Conservation (phyloP, 2,888 invertebrate species). For the Loripinus fragilis region DNA sequence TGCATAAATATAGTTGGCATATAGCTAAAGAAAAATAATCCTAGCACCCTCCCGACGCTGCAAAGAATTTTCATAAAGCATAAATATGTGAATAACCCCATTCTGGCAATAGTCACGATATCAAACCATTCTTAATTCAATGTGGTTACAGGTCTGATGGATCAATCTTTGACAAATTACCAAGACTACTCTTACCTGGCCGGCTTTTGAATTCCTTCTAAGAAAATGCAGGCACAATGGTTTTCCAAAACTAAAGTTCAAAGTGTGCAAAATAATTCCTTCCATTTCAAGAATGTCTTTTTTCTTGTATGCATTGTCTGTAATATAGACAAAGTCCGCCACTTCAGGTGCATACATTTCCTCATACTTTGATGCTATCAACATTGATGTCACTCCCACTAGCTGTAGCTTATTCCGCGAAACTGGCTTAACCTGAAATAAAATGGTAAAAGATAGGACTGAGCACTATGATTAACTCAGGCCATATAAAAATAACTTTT, state of each 20-base stretch:
- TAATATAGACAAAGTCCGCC: slow-evolving; percentile 94
- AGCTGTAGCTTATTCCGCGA: slow-evolving; percentile 91
- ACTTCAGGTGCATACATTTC: slow-evolving; percentile 95
- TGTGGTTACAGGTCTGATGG: no score
- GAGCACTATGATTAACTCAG: no score
- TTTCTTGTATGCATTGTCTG: slow-evolving; percentile 93
- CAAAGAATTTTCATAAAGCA: no score
- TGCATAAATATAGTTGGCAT: no score
- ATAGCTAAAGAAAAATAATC: no score
- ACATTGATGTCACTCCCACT: slow-evolving; percentile 94
- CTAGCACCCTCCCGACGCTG: no score
- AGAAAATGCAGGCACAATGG: slow-evolving; percentile 96
- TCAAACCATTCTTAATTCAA: no score
- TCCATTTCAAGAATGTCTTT: slow-evolving; percentile 93
- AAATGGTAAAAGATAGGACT: no score
- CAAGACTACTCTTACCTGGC: slow-evolving; percentile 85
- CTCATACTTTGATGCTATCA: slow-evolving; percentile 97
- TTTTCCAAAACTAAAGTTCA: slow-evolving; percentile 92
- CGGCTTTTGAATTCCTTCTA: slow-evolving; percentile 87
- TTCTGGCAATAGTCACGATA: no score
- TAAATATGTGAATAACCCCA: no score
- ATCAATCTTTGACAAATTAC: no score
- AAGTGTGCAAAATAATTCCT: slow-evolving; percentile 88
- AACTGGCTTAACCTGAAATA: slow-evolving; percentile 84
- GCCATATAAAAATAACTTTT: no score